Evolutionary conservation across 2,888 invertebrate genomes (phyloP).

Genomic region (Rhaphigaster nebulosa): DNA sequence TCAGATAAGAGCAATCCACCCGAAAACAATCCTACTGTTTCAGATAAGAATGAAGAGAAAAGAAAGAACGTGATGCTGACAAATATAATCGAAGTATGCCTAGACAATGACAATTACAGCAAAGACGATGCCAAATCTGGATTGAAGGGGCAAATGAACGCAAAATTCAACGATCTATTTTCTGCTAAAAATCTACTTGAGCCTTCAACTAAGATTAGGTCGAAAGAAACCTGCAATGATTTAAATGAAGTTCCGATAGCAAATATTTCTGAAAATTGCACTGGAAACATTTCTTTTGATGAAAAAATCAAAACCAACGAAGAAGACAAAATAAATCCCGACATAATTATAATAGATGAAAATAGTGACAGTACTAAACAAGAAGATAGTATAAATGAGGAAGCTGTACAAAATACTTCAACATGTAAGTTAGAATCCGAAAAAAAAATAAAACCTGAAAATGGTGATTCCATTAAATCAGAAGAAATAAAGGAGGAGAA

Average conservation of each 20-base stretch:
- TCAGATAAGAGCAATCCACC: background rate
- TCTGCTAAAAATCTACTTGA: constrained; percentile 59
- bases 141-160: constrained; percentile 50
- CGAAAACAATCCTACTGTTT: background rate
- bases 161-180: constrained; percentile 61
- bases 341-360: background rate
- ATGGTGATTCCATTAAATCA: constrained; percentile 42
- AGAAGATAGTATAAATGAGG: constrained; percentile 16
- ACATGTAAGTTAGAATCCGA: constrained; percentile 58
- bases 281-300: background rate
- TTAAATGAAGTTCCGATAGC: background rate
- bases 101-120: constrained; percentile 56
- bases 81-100: constrained; percentile 60
- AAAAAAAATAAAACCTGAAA: constrained; percentile 53
- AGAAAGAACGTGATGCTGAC: constrained; percentile 60
- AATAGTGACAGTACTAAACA: background rate
- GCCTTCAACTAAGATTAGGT: constrained; percentile 26
- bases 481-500: constrained; percentile 34
- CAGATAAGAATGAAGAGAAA: constrained; percentile 40
- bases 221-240: background rate
- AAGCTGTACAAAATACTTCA: constrained; percentile 56
- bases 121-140: constrained; percentile 42
- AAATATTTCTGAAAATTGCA: background rate
- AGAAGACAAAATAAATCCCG: background rate
- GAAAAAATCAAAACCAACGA: background rate